Evolutionary conservation across 2,888 invertebrate species (phyloP).

Genomic region (Epiblema foenella): DNA sequence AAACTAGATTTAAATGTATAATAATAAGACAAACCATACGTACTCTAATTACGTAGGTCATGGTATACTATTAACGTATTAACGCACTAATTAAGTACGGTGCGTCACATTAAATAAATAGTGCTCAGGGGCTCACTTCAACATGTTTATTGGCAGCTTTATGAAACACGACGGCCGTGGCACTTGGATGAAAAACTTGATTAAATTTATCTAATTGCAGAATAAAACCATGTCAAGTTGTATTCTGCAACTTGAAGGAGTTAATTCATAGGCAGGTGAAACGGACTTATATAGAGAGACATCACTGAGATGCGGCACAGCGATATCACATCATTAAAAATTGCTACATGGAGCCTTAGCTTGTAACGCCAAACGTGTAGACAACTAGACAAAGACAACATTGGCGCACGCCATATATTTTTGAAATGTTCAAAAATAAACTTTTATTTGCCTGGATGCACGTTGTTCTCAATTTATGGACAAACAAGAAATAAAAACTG

Average conservation of each 20-base stretch:
- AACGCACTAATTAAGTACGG: no score
- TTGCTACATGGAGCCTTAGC: not conserved
- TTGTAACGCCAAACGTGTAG: not conserved
- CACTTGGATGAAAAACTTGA: not conserved
- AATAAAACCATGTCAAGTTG: no score
- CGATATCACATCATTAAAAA: not conserved
- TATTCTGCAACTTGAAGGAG: no score
- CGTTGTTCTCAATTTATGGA: conserved; percentile 53
- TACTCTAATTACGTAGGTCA: no score
- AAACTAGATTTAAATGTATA: no score
- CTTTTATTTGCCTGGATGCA: conserved; percentile 49
- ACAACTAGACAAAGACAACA: conserved; percentile 23
- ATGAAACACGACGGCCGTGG: not conserved
- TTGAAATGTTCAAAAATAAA: conserved; percentile 48
- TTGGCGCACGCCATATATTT: conserved; percentile 40
- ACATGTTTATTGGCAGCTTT: not conserved
- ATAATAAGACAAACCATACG: no score
- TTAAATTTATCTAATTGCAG: no score
- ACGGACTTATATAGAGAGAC: not conserved
- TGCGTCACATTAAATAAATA: not conserved
- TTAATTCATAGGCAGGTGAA: not conserved
- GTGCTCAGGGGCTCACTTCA: not conserved
- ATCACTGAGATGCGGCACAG: not conserved
- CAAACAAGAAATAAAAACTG: conserved; percentile 53
- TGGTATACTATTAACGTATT: no score